Percentiles rank a stretch among this genome's conserved stretches.
phyloP scores from a whole-genome alignment of 2,888 invertebrate species.

The Eumerus sabulonum region DNA sequence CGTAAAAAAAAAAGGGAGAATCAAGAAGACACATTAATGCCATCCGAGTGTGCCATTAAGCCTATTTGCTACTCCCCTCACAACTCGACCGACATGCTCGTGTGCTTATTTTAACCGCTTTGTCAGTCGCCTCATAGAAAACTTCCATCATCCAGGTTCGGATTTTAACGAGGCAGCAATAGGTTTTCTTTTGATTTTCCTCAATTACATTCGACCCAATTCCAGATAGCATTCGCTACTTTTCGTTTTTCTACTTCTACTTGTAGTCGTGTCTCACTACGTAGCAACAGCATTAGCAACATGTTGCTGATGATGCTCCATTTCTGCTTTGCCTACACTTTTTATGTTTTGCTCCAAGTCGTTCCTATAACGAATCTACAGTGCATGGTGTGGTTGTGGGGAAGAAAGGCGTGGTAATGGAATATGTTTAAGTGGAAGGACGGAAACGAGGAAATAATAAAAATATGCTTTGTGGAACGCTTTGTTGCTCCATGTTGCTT shows the following conservation, averaged over 20 bases:
- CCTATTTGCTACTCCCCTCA: not conserved
- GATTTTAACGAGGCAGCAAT: slow-evolving; percentile 17
- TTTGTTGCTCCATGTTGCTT: no score
- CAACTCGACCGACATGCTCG: not conserved
- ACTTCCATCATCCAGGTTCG: slow-evolving; percentile 30
- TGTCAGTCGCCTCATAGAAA: slow-evolving; percentile 5
- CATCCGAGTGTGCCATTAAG: not conserved
- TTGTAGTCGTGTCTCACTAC: no score
- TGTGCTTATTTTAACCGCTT: slow-evolving; percentile 20
- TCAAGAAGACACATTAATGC: not conserved
- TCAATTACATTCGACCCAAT: slow-evolving; percentile 58
- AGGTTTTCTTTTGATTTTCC: slow-evolving; percentile 36
- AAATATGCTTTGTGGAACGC: no score
- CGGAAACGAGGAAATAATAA: no score
- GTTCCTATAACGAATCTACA: no score
- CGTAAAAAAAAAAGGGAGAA: no score
- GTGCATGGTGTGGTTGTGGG: no score
- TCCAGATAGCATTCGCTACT: slow-evolving; percentile 17
- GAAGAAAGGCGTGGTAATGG: no score
- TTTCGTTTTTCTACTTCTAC: no score
- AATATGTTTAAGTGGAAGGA: no score
- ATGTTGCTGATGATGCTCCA: slow-evolving; percentile 35
- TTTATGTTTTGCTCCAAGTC: no score
- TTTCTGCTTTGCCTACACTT: no score
- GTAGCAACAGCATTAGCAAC: slow-evolving; percentile 51